These are phyloP conservation scores for Drosophila rubida DNA, from an alignment of 2,888 invertebrate genomes.

Conservation along the genomic window DNA sequence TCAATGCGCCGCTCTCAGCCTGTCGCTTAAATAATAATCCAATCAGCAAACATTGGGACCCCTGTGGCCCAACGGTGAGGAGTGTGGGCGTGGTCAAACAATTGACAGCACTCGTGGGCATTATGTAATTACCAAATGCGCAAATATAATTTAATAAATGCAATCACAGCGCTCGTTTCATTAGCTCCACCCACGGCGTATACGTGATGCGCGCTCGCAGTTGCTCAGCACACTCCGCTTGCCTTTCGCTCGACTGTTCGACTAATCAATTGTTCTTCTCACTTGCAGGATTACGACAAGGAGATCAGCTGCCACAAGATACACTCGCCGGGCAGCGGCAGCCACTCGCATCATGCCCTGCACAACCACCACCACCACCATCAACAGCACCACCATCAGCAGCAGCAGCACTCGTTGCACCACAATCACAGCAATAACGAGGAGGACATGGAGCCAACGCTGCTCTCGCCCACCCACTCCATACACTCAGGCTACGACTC, in stretches of 20 bases:
- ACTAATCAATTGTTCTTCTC: conserved; percentile 27
- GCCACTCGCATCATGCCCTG: conserved; percentile 33
- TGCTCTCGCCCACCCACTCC: conserved; percentile 67
- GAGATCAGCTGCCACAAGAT: conserved; percentile 83
- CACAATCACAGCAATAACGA: conserved; percentile 51
- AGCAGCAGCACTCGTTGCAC: conserved; percentile 34
- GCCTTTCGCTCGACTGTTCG: too few species aligned
- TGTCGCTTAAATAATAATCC: conserved; percentile 78
- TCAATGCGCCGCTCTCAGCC: conserved; percentile 48
- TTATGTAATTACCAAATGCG: conserved; percentile 69
- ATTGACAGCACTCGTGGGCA: conserved; percentile 53
- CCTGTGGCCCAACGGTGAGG: conserved; percentile 26
- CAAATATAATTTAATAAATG: conserved; percentile 70
- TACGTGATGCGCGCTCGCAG: conserved; percentile 16
- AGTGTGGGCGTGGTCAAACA: conserved; percentile 47
- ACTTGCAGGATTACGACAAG: conserved; percentile 83
- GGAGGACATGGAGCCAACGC: conserved; percentile 63
- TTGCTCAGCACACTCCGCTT: conserved; percentile 42
- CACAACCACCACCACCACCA: conserved; percentile 32
- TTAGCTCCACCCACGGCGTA: conserved; percentile 27
- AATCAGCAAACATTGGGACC: conserved; percentile 73
- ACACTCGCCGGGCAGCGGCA: conserved; percentile 77
- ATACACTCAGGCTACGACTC: conserved; percentile 65
- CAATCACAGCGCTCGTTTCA: conserved; percentile 38
- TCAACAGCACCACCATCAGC: conserved; percentile 41